A percentile compares a stretch with the other conserved stretches of the same genome.
Evolutionary conservation across 2,113 vertebrate genomes (phyloP).

Genomic region (Lycocorax pyrrhopterus): DNA sequence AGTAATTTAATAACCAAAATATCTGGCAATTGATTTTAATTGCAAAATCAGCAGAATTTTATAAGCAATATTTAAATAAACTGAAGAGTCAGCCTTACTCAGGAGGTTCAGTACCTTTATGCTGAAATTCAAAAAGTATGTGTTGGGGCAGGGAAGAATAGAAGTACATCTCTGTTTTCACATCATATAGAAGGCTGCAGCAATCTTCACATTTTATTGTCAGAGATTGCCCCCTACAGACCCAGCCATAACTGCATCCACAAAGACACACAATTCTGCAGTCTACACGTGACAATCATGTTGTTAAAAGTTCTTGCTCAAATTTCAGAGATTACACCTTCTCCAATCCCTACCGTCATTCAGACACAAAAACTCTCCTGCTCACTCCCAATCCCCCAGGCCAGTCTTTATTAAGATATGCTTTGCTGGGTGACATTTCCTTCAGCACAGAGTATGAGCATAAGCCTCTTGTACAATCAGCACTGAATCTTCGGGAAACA

Average conservation of each 20-base stretch:
- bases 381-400: not conserved
- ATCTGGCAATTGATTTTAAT: not conserved
- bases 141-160: not conserved
- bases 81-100: not conserved
- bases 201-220: conserved; percentile 29
- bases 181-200: not conserved
- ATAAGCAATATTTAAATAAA: not conserved
- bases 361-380: not conserved
- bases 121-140: not conserved
- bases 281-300: accelerated
- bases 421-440: not conserved
- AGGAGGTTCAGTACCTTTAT: not conserved
- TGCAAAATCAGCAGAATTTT: not conserved
- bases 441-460: not conserved
- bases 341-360: not conserved
- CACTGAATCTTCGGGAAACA: not conserved
- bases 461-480: not conserved
- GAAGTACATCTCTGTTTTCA: not conserved
- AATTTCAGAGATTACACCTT: not conserved
- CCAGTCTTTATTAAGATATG: not conserved
- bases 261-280: not conserved
- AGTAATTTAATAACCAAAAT: not conserved
- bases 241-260: conserved; percentile 8
- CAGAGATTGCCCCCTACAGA: conserved; percentile 73
- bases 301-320: not conserved